These are phyloP conservation scores for Hirudo medicinalis DNA, from an alignment of 1,140 invertebrate species.

Conservation along the genomic window DNA sequence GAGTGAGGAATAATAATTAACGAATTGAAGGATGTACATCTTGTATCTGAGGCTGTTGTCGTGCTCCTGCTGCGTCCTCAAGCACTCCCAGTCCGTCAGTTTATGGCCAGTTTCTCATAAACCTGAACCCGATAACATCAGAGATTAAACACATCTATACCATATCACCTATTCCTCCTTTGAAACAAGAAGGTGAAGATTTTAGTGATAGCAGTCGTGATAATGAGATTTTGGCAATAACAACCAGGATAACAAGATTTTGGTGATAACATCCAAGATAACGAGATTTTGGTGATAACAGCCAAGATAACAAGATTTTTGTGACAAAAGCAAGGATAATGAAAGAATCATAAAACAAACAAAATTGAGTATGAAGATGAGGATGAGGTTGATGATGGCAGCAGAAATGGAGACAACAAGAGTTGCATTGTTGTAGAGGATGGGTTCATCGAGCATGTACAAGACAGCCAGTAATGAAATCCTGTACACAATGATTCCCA, in stretches of 20 bases:
- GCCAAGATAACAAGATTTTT: background rate
- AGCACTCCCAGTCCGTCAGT: slow-evolving; percentile 38
- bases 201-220: background rate
- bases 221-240: background rate
- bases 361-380: slow-evolving; percentile 70
- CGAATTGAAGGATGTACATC: slow-evolving; percentile 39
- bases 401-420: slow-evolving; percentile 79
- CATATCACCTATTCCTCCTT: too few relatives aligned
- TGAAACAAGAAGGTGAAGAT: background rate
- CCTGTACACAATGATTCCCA: slow-evolving; percentile 81
- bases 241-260: background rate
- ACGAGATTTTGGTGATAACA: background rate
- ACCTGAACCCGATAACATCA: slow-evolving; percentile 26
- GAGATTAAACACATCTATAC: background rate
- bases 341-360: slow-evolving; percentile 25
- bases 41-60: slow-evolving; percentile 40
- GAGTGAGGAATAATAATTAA: slow-evolving; percentile 41
- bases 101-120: slow-evolving; percentile 34
- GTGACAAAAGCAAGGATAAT: background rate
- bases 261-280: background rate
- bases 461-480: slow-evolving; percentile 66
- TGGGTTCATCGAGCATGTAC: slow-evolving; percentile 38
- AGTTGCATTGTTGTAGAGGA: slow-evolving; percentile 58
- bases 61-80: slow-evolving; percentile 38
- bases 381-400: slow-evolving; percentile 73